Evolutionary conservation across 2,113 vertebrate species (phyloP), one percentile per base, ranked within the genome.

Genomic region (Microtus pennsylvanicus): DNA sequence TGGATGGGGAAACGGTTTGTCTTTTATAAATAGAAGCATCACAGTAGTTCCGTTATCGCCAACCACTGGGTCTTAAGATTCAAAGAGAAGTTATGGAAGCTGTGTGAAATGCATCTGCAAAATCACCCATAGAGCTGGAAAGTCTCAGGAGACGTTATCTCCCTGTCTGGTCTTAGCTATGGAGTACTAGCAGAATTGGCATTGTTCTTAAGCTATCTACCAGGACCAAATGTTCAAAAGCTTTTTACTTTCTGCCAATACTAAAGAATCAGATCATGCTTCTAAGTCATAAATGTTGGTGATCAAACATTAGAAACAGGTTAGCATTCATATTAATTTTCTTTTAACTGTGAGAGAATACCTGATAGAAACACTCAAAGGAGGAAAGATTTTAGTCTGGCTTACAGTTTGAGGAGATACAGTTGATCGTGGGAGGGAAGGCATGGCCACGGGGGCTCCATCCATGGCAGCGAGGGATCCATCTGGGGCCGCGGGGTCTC

Each of bases 11-110:
- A 83, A 89, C 35, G 13, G 11, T 58, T 1, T 47, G 58, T 90
- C n/a, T n/a, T 74, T 86, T 92, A 75, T n/a, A 94, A 86, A 50
- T 74, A 86, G 42, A 86, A 72, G 80, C n/a, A 87, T 90, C 74
- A 33, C 21, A 35, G 58, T 75, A 86, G 30, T 12, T 89, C 22
- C 85, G 50, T 93, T 19, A 67, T 50, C 58, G 33, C 47, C 87
- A 93, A 75, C 24, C 42, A 38, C 35, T 8, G 78, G 14, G 38
- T 58, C 10, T 65, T 86, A 77, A 70, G 35, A 70, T 7, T 28
- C 33, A 52, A 74, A 67, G 30, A 50, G 1, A 21, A 58, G 30
- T 89, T 74, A 55, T 47, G 26, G 13, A 28, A 76, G 17, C 38
- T 87, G 30, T 42, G 26, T 90, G 89, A 94, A 33, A 95, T 58